Conservation (phyloP, 2,797 vertebrate species). For the Anabacerthia variegaticeps region DNA sequence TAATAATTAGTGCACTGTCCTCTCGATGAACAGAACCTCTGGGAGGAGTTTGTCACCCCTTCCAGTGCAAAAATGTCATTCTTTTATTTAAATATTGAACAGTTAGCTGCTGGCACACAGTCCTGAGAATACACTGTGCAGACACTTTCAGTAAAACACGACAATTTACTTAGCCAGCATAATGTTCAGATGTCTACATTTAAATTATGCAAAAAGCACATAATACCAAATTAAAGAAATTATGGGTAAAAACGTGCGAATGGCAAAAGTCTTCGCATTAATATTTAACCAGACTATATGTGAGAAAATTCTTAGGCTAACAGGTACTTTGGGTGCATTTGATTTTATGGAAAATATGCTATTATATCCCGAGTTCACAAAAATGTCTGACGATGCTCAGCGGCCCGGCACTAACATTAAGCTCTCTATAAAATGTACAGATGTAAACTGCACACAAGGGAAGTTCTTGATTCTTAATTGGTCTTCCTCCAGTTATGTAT, state of each 20-base stretch:
- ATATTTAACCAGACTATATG: constrained; percentile 62
- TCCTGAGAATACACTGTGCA: neutral
- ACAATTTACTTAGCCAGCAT: neutral
- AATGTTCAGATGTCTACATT: constrained; percentile 39
- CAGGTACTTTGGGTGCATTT: constrained; percentile 42
- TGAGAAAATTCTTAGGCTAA: constrained; percentile 49
- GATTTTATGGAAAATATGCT: constrained; percentile 47
- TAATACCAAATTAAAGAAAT: constrained; percentile 66
- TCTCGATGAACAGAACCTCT: constrained; percentile 25
- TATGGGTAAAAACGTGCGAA: constrained; percentile 54
- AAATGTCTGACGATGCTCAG: neutral
- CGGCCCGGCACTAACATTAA: neutral
- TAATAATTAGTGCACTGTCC: constrained; percentile 3
- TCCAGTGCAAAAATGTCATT: constrained; percentile 11
- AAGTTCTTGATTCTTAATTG: neutral
- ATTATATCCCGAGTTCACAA: neutral
- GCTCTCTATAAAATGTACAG: neutral
- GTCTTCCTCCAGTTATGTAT: neutral
- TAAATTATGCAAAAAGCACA: constrained; percentile 63
- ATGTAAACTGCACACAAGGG: neutral
- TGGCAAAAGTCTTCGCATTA: constrained; percentile 62
- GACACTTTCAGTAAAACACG: constrained; percentile 34
- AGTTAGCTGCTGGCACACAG: constrained; percentile 15
- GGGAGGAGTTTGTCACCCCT: neutral
- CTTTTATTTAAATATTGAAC: constrained; percentile 44